Percentiles rank a stretch among this genome's conserved stretches.
Evolutionary conservation across 2,113 vertebrate genomes (phyloP).

Genomic region (Tragelaphus imberbis): DNA sequence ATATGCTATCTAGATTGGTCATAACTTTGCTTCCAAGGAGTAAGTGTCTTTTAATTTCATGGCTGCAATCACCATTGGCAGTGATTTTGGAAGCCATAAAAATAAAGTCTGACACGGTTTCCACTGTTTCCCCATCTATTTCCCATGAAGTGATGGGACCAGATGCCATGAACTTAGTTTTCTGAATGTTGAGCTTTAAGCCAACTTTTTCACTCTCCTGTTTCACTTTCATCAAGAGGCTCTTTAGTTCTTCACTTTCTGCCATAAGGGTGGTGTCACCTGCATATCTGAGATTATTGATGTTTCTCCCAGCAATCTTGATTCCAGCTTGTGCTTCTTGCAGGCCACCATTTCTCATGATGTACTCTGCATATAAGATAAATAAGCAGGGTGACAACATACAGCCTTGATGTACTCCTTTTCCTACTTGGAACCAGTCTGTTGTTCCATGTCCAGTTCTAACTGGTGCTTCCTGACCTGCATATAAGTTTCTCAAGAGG

Average conservation of each 20-base stretch:
- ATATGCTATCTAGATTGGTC: background rate
- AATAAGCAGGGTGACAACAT: background rate
- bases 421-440: background rate
- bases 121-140: background rate
- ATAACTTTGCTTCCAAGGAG: background rate
- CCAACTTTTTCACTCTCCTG: background rate
- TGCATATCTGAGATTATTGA: background rate
- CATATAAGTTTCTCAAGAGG: background rate
- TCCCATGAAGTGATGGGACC: background rate
- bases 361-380: background rate
- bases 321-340: background rate
- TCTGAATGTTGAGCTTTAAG: background rate
- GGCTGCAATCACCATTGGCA: background rate
- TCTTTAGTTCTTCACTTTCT: background rate
- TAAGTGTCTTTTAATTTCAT: background rate
- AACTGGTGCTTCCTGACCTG: background rate
- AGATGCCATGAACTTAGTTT: background rate
- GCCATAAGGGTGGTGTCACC: background rate
- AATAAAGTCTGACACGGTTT: background rate
- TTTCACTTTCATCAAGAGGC: background rate
- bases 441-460: background rate
- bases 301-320: background rate
- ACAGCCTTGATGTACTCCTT: accelerated
- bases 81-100: background rate
- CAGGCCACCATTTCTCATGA: background rate